These are phyloP conservation scores for Procavia capensis DNA, from an alignment of 2,113 vertebrate species.

Conservation along the genomic window DNA sequence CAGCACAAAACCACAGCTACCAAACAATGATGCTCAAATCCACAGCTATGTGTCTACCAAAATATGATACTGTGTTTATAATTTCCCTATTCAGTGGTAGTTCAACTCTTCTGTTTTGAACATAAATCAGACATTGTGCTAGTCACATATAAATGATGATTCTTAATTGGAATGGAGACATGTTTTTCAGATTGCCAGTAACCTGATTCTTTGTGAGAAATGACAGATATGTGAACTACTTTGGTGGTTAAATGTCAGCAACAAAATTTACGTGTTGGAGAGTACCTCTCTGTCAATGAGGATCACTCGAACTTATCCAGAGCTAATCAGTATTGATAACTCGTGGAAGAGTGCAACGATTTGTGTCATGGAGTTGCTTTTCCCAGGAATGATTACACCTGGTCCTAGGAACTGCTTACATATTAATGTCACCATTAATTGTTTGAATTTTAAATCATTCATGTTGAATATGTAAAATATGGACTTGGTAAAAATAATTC, in stretches of 20 bases:
- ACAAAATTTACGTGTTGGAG: background rate
- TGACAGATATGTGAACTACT: conserved; percentile 34
- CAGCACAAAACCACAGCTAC: conserved; percentile 69
- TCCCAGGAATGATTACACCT: conserved; percentile 18
- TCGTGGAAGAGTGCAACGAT: background rate
- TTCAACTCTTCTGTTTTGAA: conserved; percentile 59
- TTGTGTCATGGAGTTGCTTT: conserved; percentile 5
- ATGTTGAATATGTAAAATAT: conserved; percentile 33
- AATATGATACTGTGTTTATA: conserved; percentile 64
- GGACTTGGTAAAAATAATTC: conserved; percentile 31
- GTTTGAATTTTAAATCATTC: conserved; percentile 54
- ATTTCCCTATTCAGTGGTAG: conserved; percentile 21
- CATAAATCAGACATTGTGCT: conserved; percentile 57
- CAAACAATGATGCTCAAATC: conserved; percentile 67
- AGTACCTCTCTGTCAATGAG: background rate
- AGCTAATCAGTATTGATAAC: background rate
- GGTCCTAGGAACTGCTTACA: background rate
- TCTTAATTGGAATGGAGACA: conserved; percentile 71
- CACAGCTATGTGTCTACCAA: conserved; percentile 70
- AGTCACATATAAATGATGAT: conserved; percentile 64
- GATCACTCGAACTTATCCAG: conserved; percentile 16
- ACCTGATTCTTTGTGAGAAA: conserved; percentile 51
- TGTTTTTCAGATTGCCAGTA: conserved; percentile 60
- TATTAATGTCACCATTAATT: background rate
- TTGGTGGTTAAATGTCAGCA: conserved; percentile 22